A percentile compares a stretch with the other conserved stretches of the same genome.
These are phyloP conservation scores for Lydus trimaculatus DNA, from an alignment of 2,888 invertebrate species.

Conservation along the genomic window DNA sequence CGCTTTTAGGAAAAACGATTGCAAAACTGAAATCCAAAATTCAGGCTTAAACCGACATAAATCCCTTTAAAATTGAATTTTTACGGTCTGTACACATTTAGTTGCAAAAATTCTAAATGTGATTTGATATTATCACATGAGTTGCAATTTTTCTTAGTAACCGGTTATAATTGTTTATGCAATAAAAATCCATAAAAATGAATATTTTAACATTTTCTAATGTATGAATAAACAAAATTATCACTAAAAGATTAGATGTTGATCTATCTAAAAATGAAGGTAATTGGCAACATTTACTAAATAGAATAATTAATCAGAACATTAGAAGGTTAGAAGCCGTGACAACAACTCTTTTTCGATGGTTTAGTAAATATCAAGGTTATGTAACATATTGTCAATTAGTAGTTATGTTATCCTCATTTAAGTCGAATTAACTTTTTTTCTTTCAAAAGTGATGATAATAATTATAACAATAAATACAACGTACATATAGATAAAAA, in stretches of 20 bases:
- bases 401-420: neutral
- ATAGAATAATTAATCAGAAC: slow-evolving; percentile 3
- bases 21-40: too few relatives aligned
- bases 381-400: slow-evolving; percentile 4
- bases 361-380: slow-evolving; percentile 25
- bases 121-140: too few relatives aligned
- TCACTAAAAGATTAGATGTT: neutral
- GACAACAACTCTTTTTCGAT: slow-evolving; percentile 21
- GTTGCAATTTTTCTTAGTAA: too few relatives aligned
- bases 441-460: neutral
- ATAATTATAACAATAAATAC: neutral
- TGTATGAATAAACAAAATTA: neutral
- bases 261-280: neutral
- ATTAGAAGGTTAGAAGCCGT: slow-evolving; percentile 21
- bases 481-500: neutral
- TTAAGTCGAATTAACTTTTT: neutral
- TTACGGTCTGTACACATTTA: too few relatives aligned
- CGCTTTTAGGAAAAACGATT: too few relatives aligned
- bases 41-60: too few relatives aligned
- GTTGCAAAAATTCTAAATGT: too few relatives aligned
- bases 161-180: neutral
- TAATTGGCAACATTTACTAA: neutral
- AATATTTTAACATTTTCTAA: neutral
- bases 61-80: too few relatives aligned
- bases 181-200: neutral